phyloP scores from a whole-genome alignment of 2,888 invertebrate species.

The Noctua janthe region DNA sequence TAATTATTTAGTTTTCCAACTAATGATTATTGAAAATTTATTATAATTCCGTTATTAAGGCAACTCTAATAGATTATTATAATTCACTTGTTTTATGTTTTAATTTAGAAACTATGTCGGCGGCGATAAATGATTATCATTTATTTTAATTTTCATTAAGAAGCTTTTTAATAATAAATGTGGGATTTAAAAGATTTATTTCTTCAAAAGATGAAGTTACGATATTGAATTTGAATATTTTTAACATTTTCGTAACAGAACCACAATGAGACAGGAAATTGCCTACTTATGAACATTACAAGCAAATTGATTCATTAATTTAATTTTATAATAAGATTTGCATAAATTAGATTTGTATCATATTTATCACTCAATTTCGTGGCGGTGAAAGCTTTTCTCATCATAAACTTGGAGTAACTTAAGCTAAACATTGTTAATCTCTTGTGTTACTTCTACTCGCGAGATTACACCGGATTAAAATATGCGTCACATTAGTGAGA shows the following conservation, averaged over 20 bases:
- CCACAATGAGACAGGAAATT: constrained; percentile 58
- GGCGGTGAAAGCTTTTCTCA: constrained; percentile 49
- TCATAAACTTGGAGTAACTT: constrained; percentile 7
- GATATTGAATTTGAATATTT: constrained; percentile 62
- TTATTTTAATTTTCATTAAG: constrained; percentile 62
- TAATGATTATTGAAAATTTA: constrained; percentile 61
- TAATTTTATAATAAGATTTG: constrained; percentile 38
- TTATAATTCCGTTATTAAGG: constrained; percentile 51
- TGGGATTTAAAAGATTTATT: constrained; percentile 63
- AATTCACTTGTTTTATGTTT: constrained; percentile 62
- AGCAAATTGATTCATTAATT: constrained; percentile 56
- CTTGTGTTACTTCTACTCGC: background rate
- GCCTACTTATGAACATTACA: constrained; percentile 49
- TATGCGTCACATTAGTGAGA: constrained; percentile 35
- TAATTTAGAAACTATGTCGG: constrained; percentile 50
- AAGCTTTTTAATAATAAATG: constrained; percentile 53
- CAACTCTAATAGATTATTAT: constrained; percentile 50
- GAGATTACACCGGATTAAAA: constrained; percentile 36
- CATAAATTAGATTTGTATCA: constrained; percentile 51
- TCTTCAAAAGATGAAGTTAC: constrained; percentile 47
- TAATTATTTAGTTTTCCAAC: constrained; percentile 64
- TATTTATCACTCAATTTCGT: constrained; percentile 51
- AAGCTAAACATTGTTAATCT: constrained; percentile 26
- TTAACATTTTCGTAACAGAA: constrained; percentile 52
- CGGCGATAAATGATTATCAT: constrained; percentile 55